phyloP scores from a whole-genome alignment of 1,140 invertebrate genomes.

The Plutomurus gul region DNA sequence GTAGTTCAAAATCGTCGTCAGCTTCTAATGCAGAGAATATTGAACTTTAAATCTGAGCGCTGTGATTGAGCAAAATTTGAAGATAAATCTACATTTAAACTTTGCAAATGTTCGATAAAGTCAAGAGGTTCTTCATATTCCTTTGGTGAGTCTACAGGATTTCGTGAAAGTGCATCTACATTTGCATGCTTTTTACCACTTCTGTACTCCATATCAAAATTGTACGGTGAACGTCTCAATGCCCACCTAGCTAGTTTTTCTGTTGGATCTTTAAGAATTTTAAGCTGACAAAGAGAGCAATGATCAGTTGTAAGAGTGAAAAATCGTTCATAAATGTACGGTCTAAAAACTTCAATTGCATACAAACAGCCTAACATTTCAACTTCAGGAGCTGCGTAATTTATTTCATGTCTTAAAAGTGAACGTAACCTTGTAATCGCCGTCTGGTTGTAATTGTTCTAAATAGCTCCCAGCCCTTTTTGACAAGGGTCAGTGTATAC shows the following conservation, averaged over 20 bases:
- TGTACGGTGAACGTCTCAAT: constrained; percentile 39
- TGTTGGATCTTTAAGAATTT: constrained; percentile 39
- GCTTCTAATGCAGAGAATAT: neutral
- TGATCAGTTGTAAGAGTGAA: constrained; percentile 63
- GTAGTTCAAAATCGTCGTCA: neutral
- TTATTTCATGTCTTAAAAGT: constrained; percentile 55
- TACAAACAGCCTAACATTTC: constrained; percentile 59
- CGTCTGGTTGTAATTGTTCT: constrained; percentile 38
- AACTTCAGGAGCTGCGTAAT: constrained; percentile 57
- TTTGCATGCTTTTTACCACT: neutral
- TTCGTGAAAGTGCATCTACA: neutral
- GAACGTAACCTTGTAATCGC: constrained; percentile 55
- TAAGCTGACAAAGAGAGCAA: constrained; percentile 59
- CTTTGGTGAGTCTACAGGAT: neutral
- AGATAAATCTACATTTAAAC: neutral
- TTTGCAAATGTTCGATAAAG: neutral
- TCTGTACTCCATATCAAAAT: constrained; percentile 51
- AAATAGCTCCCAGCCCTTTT: constrained; percentile 17
- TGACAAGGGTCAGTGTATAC: neutral
- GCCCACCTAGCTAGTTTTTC: constrained; percentile 48
- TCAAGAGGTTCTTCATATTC: neutral
- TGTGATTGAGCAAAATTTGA: neutral
- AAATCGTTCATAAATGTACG: constrained; percentile 53
- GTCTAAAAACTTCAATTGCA: constrained; percentile 56
- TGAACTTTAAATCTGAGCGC: neutral